Base-by-base conservation (phyloP, 2,113 vertebrate genomes). In the Marmota monax region DNA sequence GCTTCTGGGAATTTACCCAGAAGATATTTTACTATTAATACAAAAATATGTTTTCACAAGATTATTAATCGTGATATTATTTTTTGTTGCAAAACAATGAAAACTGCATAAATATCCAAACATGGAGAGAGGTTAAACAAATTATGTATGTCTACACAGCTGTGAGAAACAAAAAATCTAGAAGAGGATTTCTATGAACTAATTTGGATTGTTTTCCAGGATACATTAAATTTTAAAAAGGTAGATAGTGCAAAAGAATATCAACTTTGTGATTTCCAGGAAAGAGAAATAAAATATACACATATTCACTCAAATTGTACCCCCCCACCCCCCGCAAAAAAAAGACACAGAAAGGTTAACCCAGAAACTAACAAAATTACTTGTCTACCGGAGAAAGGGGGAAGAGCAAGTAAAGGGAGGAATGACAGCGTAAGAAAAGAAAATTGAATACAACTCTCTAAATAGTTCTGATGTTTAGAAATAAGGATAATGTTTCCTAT, bases 381-480 rank as follows among this genome's bases (percentile, higher is more conserved):
- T 84, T 72, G 9, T 51, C n/a, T 77, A 17, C 45, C 1, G 14
- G 37, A 58, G 12, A 74, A 56, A 5, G 20, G 11, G 23, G 53
- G 5, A 94, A 37, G 23, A 48, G 32, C 20, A 12, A 4, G 23
- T 4, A 2, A 13, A 23, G 2, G 18, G 12, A 56, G 10, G 48
- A 13, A 48, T 25, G 17, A 56, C 13, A 2, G 25, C n/a, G 2
- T 20, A 23, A 22, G n/a, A 53, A 61, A 76, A 17, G 1, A 84
- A 63, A 37, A 79, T 65, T 48, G 39, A 86, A 10, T 74, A 3
- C 1, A n/a, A 70, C 4, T 84, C 48, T 80, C 32, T 65, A 45
- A 17, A 76, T 51, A 69, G 20, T 63, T 96, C 70, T 58, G 14
- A 91, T 23, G 85, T 51, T 89, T 34, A 89, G 69, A 96, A 95